These are phyloP conservation scores for Lathamus discolor DNA, from an alignment of 2,113 vertebrate species.

Conservation along the genomic window DNA sequence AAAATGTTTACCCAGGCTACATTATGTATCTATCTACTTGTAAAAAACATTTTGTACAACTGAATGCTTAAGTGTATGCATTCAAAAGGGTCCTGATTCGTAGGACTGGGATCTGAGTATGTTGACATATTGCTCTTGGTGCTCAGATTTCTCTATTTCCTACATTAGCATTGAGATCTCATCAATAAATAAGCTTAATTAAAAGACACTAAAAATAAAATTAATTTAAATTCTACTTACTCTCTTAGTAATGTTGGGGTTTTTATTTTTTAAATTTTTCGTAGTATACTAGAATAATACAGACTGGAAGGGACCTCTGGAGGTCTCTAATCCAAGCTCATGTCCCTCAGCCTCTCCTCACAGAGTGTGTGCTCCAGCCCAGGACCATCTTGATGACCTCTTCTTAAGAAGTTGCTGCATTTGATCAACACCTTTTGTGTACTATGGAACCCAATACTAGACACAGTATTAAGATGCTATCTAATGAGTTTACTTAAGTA, in stretches of 20 bases:
- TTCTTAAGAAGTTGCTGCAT: neutral
- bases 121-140: neutral
- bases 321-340: neutral
- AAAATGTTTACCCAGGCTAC: neutral
- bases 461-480: neutral
- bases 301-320: neutral
- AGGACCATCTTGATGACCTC: neutral
- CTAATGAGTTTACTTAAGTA: neutral
- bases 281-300: neutral
- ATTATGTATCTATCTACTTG: neutral
- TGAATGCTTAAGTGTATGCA: neutral
- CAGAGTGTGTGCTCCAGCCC: neutral
- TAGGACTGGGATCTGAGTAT: neutral
- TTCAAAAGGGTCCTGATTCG: neutral
- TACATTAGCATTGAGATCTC: neutral
- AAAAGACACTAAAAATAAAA: neutral
- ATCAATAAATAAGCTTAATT: neutral
- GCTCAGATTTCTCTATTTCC: neutral
- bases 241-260: neutral
- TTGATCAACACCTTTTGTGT: neutral
- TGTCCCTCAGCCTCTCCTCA: neutral
- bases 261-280: neutral
- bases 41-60: neutral
- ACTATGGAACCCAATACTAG: neutral
- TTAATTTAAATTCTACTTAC: neutral